phyloP scores from a whole-genome alignment of 2,113 vertebrate genomes.

The Chaetorhynchus papuensis region DNA sequence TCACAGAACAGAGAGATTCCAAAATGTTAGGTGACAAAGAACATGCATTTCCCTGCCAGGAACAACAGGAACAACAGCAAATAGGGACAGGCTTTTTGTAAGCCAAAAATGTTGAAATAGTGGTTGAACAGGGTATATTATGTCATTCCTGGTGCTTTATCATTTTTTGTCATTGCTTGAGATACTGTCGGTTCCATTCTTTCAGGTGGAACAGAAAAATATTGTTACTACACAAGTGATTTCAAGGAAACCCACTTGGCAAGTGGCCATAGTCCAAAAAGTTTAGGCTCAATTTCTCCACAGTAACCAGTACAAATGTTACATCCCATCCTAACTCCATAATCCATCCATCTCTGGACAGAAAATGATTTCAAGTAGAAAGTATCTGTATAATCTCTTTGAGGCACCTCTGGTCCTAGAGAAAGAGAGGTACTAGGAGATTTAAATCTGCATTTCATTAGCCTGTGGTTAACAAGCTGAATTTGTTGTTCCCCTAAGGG shows the following conservation, averaged over 20 bases:
- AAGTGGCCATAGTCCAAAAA: neutral
- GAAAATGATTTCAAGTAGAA: neutral
- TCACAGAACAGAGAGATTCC: neutral
- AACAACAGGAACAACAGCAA: neutral
- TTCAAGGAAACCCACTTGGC: neutral
- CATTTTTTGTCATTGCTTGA: neutral
- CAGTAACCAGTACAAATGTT: neutral
- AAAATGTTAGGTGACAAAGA: neutral
- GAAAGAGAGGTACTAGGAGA: neutral
- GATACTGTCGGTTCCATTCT: neutral
- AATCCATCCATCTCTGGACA: neutral
- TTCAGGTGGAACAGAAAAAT: neutral
- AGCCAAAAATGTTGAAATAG: neutral
- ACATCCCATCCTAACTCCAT: neutral
- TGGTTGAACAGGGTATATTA: neutral
- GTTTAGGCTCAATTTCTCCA: neutral
- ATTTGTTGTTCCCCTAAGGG: neutral
- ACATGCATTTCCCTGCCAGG: rapidly evolving
- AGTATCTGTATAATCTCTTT: neutral
- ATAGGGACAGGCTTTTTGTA: neutral
- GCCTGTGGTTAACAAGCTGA: neutral
- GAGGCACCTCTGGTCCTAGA: neutral
- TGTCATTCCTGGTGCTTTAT: neutral
- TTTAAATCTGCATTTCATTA: neutral
- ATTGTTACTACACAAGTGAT: neutral